Evolutionary conservation across 2,888 invertebrate genomes (phyloP).

Genomic region (Yponomeuta malinellus): DNA sequence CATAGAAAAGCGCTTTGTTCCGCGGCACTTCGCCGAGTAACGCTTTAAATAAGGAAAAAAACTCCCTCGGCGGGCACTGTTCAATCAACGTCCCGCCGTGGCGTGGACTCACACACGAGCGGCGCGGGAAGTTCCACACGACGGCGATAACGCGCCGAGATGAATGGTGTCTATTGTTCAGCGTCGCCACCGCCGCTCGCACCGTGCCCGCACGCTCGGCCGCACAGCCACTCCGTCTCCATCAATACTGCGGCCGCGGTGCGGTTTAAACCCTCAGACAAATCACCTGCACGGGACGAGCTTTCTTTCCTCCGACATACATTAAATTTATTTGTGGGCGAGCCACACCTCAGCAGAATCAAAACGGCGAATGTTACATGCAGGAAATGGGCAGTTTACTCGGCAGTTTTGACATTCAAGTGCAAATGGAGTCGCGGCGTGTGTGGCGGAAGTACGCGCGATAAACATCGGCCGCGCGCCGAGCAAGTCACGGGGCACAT

Average conservation of each 20-base stretch:
- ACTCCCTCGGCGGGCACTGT: neutral
- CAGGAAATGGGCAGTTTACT: neutral
- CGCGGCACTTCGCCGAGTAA: slow-evolving; percentile 6
- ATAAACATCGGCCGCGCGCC: neutral
- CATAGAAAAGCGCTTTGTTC: slow-evolving; percentile 1
- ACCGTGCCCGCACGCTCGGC: neutral
- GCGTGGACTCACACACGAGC: neutral
- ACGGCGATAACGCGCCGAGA: neutral
- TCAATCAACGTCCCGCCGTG: slow-evolving; percentile 7
- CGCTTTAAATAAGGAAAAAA: slow-evolving; percentile 10
- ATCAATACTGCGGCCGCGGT: slow-evolving; percentile 1
- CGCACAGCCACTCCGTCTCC: neutral
- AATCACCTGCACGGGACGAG: slow-evolving; percentile 3
- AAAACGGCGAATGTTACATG: neutral
- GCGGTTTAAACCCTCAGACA: slow-evolving; percentile 7
- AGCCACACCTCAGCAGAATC: neutral
- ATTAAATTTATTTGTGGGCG: neutral
- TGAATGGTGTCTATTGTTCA: neutral
- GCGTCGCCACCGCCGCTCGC: neutral
- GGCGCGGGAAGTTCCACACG: neutral
- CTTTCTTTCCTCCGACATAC: neutral
- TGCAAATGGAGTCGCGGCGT: slow-evolving; percentile 1
- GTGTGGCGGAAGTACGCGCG: neutral
- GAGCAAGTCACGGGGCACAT: neutral
- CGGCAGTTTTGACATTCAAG: slow-evolving; percentile 1